Conservation (phyloP, 2,888 invertebrate genomes). For the Lasioglossum figueresi region DNA sequence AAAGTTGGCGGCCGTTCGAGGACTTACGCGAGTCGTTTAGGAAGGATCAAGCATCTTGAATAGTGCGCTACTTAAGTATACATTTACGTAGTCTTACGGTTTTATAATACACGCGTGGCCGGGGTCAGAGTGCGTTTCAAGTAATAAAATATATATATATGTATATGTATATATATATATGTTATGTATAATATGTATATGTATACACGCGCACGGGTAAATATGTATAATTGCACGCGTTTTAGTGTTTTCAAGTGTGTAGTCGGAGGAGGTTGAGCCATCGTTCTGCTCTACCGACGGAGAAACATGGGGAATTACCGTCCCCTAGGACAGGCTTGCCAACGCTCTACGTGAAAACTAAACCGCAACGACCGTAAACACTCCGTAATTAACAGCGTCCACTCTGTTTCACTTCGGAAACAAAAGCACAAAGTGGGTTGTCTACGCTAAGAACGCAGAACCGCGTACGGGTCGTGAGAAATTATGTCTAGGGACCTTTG, state of each 20-base stretch:
- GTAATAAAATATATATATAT: constrained; percentile 77
- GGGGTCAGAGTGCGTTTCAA: constrained; percentile 75
- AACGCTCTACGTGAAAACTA: constrained; percentile 1
- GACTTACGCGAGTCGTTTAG: constrained; percentile 52
- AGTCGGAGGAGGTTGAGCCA: constrained; percentile 66
- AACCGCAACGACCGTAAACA: neutral
- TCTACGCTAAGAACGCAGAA: neutral
- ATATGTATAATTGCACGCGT: constrained; percentile 50
- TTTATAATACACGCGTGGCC: constrained; percentile 71
- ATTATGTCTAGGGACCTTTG: neutral
- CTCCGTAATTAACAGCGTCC: neutral
- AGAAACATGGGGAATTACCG: constrained; percentile 32
- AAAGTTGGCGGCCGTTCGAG: constrained; percentile 9
- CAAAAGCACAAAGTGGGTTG: neutral
- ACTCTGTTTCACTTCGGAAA: neutral
- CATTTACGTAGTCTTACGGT: constrained; percentile 61
- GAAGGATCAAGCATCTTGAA: constrained; percentile 72
- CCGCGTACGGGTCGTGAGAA: neutral
- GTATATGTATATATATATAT: constrained; percentile 62
- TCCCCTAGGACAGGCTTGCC: constrained; percentile 9
- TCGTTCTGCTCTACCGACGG: constrained; percentile 60
- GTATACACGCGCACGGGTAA: constrained; percentile 48
- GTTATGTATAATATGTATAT: constrained; percentile 55
- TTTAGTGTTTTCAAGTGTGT: constrained; percentile 50
- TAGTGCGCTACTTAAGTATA: constrained; percentile 69